Conservation (phyloP, 2,888 invertebrate species). For the Melinopterus prodromus region DNA sequence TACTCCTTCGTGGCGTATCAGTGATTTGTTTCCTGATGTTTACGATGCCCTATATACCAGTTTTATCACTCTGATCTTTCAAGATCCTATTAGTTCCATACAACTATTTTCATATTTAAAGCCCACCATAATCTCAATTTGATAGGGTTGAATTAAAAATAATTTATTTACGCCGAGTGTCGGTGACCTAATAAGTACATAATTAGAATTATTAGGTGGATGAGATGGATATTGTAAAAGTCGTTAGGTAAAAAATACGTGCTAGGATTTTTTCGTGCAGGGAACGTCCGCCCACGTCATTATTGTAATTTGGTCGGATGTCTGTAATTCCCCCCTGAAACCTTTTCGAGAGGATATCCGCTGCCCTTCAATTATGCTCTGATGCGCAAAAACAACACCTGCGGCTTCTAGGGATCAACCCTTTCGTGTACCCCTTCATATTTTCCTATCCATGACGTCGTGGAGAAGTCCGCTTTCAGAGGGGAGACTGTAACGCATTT, state of each 20-base stretch:
- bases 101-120: neutral
- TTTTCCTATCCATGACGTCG: neutral
- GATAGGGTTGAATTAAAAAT: too few relatives aligned
- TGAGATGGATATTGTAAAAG: neutral
- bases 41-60: neutral
- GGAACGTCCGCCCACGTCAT: neutral
- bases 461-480: neutral
- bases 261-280: neutral
- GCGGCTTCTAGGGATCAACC: neutral
- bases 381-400: slow-evolving; percentile 4
- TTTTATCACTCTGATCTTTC: neutral
- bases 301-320: neutral
- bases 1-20: neutral
- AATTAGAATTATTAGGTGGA: neutral
- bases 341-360: slow-evolving; percentile 4
- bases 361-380: neutral
- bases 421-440: neutral
- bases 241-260: neutral
- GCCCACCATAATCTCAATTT: too few relatives aligned
- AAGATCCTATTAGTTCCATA: neutral
- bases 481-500: neutral
- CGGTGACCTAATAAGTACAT: too few relatives aligned
- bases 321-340: slow-evolving; percentile 4
- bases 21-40: neutral
- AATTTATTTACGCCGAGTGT: too few relatives aligned